Percentiles rank a stretch among this genome's conserved stretches.
Conservation (phyloP, 2,888 invertebrate species). For the Apamea monoglypha region DNA sequence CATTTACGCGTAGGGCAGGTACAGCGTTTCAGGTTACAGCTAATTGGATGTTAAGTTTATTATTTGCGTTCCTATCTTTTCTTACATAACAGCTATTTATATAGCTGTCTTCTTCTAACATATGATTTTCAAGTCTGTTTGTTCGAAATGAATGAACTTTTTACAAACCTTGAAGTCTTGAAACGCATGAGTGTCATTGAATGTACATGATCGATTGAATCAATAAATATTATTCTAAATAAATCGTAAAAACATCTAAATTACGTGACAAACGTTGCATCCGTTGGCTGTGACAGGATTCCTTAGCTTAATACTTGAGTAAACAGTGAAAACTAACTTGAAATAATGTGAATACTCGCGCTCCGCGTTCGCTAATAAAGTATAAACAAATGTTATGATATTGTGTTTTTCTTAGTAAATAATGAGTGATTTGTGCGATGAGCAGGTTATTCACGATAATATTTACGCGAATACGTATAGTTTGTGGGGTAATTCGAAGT, state of each 20-base stretch:
- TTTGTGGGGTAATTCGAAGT: conserved; percentile 72
- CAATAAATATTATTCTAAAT: conserved; percentile 58
- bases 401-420: conserved; percentile 59
- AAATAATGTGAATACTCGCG: conserved; percentile 64
- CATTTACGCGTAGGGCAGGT: conserved; percentile 13
- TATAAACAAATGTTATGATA: conserved; percentile 64
- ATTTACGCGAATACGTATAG: conserved; percentile 69
- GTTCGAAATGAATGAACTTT: conserved; percentile 62
- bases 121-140: conserved; percentile 43
- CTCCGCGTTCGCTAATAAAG: conserved; percentile 35
- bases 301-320: conserved; percentile 3
- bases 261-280: conserved; percentile 42
- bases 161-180: conserved; percentile 62
- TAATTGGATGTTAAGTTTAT: conserved; percentile 24
- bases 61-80: conserved; percentile 48
- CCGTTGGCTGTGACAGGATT: conserved; percentile 30
- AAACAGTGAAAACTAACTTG: conserved; percentile 45
- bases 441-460: conserved; percentile 62
- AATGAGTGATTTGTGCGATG: conserved; percentile 66
- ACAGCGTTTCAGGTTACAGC: conserved; percentile 57
- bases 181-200: conserved; percentile 64
- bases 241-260: conserved; percentile 45
- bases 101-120: conserved; percentile 48
- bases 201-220: conserved; percentile 64
- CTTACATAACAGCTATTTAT: conserved; percentile 40